phyloP scores from a whole-genome alignment of 2,888 invertebrate species.

The Horisme vitalbata region DNA sequence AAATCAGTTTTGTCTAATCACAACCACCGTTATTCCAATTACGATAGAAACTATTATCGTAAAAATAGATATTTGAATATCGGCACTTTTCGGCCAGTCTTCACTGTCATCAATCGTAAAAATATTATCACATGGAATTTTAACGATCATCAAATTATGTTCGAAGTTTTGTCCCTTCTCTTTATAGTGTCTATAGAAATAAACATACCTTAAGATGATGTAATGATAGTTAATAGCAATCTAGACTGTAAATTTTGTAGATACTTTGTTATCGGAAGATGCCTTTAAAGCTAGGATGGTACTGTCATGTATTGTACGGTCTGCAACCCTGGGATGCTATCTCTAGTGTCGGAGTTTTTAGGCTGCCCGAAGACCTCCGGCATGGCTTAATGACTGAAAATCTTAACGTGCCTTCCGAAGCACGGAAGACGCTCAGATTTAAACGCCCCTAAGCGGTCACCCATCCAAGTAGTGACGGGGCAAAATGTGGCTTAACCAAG shows the following conservation, averaged over 20 bases:
- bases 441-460: no score
- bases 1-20: slow-evolving; percentile 29
- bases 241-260: slow-evolving; percentile 12
- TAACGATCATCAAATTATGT: slow-evolving; percentile 28
- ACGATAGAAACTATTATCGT: slow-evolving; percentile 29
- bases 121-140: slow-evolving; percentile 28
- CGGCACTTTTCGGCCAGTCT: slow-evolving; percentile 22
- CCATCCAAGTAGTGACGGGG: no score
- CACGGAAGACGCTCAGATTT: no score
- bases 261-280: not conserved
- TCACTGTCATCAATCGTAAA: slow-evolving; percentile 32
- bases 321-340: no score
- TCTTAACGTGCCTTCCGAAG: no score
- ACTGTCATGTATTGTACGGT: no score
- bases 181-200: slow-evolving; percentile 12
- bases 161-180: slow-evolving; percentile 16
- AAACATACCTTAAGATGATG: slow-evolving; percentile 10
- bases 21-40: slow-evolving; percentile 26
- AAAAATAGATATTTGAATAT: slow-evolving; percentile 28
- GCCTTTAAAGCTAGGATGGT: no score
- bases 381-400: no score
- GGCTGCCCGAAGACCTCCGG: no score
- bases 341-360: no score
- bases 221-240: slow-evolving; percentile 12
- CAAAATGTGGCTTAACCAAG: no score